These are phyloP conservation scores for Ericerus pela DNA, from an alignment of 1,140 invertebrate species.

Conservation along the genomic window DNA sequence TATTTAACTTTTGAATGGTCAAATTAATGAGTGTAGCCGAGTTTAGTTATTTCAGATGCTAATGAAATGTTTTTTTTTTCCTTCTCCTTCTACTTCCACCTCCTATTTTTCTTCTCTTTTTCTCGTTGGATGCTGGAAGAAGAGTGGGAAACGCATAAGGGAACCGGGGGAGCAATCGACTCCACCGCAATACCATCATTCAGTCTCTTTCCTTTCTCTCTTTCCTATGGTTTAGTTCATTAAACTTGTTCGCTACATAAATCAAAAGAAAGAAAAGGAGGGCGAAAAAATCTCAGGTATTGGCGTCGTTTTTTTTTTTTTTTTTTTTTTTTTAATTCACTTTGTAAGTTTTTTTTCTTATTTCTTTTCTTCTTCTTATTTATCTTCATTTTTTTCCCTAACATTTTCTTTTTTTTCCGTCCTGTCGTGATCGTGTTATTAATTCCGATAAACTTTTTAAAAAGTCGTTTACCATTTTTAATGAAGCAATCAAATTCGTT, in stretches of 20 bases:
- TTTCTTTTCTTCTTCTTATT: neutral
- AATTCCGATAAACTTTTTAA: too few relatives aligned
- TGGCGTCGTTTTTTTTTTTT: too few relatives aligned
- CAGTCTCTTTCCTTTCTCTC: neutral
- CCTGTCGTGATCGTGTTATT: too few relatives aligned
- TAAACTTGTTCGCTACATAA: conserved; percentile 6
- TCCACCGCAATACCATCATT: neutral
- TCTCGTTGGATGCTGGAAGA: too few relatives aligned
- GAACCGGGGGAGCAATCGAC: neutral
- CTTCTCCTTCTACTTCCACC: too few relatives aligned
- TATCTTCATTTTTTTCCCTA: too few relatives aligned
- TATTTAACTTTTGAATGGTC: conserved; percentile 12
- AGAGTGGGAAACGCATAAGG: neutral
- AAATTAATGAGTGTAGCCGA: conserved; percentile 10
- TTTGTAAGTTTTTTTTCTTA: neutral
- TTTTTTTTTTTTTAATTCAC: neutral
- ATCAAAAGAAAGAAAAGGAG: neutral
- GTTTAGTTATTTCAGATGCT: conserved; percentile 9
- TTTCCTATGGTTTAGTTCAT: neutral
- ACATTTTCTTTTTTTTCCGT: too few relatives aligned
- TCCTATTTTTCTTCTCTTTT: too few relatives aligned
- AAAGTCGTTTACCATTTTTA: too few relatives aligned
- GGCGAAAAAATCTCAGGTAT: neutral
- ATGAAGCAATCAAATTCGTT: too few relatives aligned
- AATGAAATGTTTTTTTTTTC: conserved; percentile 8